phyloP scores from a whole-genome alignment of 2,113 vertebrate species.

The Acanthisitta chloris region DNA sequence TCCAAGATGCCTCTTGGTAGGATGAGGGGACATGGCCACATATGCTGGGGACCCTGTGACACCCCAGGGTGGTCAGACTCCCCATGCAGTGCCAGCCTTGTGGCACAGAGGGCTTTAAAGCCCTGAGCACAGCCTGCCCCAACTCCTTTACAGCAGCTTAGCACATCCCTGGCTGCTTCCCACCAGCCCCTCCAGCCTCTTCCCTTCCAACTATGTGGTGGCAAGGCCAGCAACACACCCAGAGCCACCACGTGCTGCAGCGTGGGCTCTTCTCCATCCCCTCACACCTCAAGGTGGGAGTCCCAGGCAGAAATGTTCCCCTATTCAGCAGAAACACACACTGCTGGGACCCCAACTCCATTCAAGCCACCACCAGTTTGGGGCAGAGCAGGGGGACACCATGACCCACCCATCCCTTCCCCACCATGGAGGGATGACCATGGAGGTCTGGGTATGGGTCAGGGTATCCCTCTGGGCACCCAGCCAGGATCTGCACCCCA shows the following conservation, averaged over 20 bases:
- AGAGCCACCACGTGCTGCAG: not conserved
- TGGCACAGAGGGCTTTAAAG: not conserved
- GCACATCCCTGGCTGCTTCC: not conserved
- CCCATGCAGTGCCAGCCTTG: not conserved
- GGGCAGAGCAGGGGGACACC: not conserved
- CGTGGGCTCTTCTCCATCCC: not conserved
- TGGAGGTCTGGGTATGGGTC: rapidly evolving
- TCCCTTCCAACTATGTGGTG: not conserved
- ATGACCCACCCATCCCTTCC: not conserved
- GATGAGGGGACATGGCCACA: rapidly evolving
- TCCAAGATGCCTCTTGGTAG: rapidly evolving
- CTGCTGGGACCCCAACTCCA: not conserved
- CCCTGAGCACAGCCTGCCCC: not conserved
- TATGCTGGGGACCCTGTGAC: not conserved
- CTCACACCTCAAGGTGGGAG: not conserved
- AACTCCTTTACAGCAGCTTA: not conserved
- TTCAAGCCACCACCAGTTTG: rapidly evolving
- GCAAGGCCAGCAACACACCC: not conserved
- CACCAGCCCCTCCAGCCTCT: not conserved
- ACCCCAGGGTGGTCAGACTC: rapidly evolving
- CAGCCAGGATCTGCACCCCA: not conserved
- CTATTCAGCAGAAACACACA: not conserved
- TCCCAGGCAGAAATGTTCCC: not conserved
- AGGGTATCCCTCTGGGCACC: not conserved
- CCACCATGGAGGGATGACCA: rapidly evolving